Evolutionary conservation across 2,888 invertebrate genomes (phyloP).

Genomic region (Amblyjoppa proteus): DNA sequence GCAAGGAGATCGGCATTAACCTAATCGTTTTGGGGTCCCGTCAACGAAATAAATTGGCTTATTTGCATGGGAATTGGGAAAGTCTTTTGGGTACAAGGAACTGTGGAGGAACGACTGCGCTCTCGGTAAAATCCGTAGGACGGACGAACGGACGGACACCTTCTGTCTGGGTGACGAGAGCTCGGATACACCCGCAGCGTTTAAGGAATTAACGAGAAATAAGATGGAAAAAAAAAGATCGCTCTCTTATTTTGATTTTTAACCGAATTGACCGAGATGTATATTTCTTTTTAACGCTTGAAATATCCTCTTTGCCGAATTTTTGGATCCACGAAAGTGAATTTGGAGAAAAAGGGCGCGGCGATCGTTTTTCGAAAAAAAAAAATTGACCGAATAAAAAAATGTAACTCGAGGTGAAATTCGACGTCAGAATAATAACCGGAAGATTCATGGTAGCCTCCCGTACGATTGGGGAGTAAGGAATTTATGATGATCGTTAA

Average conservation of each 20-base stretch:
- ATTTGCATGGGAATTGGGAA: constrained; percentile 83
- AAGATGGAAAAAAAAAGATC: constrained; percentile 9
- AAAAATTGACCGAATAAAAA: constrained; percentile 5
- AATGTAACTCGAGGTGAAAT: neutral
- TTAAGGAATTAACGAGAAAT: constrained; percentile 24
- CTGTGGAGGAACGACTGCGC: constrained; percentile 16
- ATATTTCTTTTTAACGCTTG: neutral
- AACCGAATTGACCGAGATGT: neutral
- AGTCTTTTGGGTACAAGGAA: constrained; percentile 46
- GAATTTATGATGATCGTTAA: constrained; percentile 72
- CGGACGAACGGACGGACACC: constrained; percentile 55
- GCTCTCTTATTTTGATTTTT: neutral
- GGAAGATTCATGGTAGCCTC: constrained; percentile 45
- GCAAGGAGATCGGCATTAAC: constrained; percentile 77
- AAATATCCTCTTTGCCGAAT: neutral
- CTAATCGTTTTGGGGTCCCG: constrained; percentile 79
- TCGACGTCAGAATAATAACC: constrained; percentile 57
- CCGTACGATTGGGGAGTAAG: constrained; percentile 55
- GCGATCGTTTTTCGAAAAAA: neutral
- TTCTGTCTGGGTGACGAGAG: constrained; percentile 36
- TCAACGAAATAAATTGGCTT: constrained; percentile 82
- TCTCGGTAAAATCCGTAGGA: neutral
- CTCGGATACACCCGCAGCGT: neutral
- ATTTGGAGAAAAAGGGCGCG: neutral
- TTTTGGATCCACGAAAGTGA: neutral